These are phyloP conservation scores for Alethe castanea DNA, from an alignment of 2,113 vertebrate genomes.

Conservation along the genomic window DNA sequence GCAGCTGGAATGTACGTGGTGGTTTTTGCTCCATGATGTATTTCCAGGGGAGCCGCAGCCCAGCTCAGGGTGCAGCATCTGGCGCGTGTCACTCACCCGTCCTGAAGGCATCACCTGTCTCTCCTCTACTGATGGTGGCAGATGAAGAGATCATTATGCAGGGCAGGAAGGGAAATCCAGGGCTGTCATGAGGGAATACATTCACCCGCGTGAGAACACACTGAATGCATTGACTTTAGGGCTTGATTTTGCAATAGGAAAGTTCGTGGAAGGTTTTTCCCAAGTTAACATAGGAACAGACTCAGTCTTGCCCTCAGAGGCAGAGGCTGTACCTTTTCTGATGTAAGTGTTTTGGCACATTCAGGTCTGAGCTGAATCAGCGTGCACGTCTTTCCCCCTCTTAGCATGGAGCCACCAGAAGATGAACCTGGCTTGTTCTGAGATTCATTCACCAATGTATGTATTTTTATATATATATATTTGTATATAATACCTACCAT, in stretches of 20 bases:
- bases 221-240: neutral
- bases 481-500: neutral
- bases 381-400: neutral
- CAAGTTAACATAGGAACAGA: accelerated
- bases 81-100: slow-evolving; percentile 52
- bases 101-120: slow-evolving; percentile 64
- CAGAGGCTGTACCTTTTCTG: neutral
- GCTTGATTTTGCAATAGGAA: neutral
- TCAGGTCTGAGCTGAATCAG: neutral
- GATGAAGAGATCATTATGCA: slow-evolving; percentile 62
- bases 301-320: neutral
- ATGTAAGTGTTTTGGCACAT: accelerated
- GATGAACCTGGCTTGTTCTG: neutral
- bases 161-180: neutral
- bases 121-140: slow-evolving; percentile 48
- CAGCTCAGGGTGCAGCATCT: slow-evolving; percentile 65
- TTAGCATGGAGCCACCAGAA: neutral
- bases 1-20: slow-evolving; percentile 36
- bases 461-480: neutral
- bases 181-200: slow-evolving; percentile 7
- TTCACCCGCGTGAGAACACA: neutral
- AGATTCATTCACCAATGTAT: neutral
- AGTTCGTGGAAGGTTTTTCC: neutral
- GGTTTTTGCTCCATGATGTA: slow-evolving; percentile 43
- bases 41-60: slow-evolving; percentile 37